phyloP scores from a whole-genome alignment of 1,140 invertebrate genomes.

The Drosophila mojavensis region DNA sequence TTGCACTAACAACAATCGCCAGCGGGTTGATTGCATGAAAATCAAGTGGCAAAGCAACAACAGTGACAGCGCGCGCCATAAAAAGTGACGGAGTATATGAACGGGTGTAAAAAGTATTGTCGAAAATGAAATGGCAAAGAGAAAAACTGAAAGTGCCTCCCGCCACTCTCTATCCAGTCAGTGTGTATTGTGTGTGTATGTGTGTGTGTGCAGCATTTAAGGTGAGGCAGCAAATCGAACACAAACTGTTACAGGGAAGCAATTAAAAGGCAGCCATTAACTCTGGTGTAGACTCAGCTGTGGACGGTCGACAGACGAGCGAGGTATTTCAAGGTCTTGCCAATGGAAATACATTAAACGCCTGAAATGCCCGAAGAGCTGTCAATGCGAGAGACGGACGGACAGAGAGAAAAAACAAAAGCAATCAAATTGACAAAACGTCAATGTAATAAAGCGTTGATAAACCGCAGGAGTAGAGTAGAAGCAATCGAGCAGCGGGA shows the following conservation, averaged over 20 bases:
- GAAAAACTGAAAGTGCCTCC: constrained; percentile 52
- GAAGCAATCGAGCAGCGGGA: constrained; percentile 23
- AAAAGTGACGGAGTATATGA: constrained; percentile 6
- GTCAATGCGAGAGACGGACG: constrained; percentile 20
- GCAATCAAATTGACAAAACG: constrained; percentile 83
- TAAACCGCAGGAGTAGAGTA: constrained; percentile 63
- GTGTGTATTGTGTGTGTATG: not conserved
- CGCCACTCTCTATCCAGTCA: not conserved
- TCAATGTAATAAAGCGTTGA: constrained; percentile 83
- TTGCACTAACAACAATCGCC: constrained; percentile 49
- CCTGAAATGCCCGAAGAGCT: constrained; percentile 42
- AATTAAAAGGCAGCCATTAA: constrained; percentile 65
- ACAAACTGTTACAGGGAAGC: constrained; percentile 47
- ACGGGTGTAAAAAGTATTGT: not conserved
- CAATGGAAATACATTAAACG: constrained; percentile 46
- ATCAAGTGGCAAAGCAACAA: constrained; percentile 60
- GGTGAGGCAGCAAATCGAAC: constrained; percentile 40
- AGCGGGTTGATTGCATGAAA: constrained; percentile 55
- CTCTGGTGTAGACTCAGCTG: constrained; percentile 47
- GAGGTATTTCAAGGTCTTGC: constrained; percentile 72
- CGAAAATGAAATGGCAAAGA: not conserved
- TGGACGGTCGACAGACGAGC: constrained; percentile 17
- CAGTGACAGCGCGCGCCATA: constrained; percentile 13
- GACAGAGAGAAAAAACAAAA: constrained; percentile 59
- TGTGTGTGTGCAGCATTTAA: constrained; percentile 25